These are phyloP conservation scores for Danaus melanippus DNA, from an alignment of 1,140 invertebrate species.

Conservation along the genomic window DNA sequence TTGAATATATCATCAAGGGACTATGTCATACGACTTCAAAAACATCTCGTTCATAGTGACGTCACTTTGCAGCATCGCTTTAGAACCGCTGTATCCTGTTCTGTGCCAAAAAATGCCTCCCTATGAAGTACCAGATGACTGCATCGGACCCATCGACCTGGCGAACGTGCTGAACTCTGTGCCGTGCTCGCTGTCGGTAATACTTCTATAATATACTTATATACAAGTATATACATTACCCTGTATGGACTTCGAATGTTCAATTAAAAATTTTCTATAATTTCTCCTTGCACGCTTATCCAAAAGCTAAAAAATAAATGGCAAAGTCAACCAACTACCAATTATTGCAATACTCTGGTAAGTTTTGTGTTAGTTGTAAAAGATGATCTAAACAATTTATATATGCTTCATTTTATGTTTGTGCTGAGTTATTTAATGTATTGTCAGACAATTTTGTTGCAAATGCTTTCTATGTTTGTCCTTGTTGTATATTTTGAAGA, in stretches of 20 bases:
- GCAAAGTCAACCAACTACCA: slow-evolving; percentile 57
- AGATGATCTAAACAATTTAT: slow-evolving; percentile 1
- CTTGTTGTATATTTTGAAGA: too few species aligned
- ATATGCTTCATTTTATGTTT: neutral
- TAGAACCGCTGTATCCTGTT: slow-evolving; percentile 91
- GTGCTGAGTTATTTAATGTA: neutral
- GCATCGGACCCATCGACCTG: slow-evolving; percentile 86
- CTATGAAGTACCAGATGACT: slow-evolving; percentile 59
- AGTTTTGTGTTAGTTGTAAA: slow-evolving; percentile 16
- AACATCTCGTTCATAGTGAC: neutral
- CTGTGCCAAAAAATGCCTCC: slow-evolving; percentile 70
- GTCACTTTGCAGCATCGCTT: slow-evolving; percentile 80
- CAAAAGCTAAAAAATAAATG: slow-evolving; percentile 61
- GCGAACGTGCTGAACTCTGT: slow-evolving; percentile 88
- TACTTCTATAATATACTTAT: slow-evolving; percentile 4
- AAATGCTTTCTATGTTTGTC: too few species aligned
- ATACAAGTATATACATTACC: neutral
- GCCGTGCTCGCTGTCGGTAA: slow-evolving; percentile 87
- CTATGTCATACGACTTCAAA: too few species aligned
- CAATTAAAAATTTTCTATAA: slow-evolving; percentile 2
- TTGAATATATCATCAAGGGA: neutral
- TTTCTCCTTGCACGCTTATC: slow-evolving; percentile 44
- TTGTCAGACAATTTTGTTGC: neutral
- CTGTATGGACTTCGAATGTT: neutral
- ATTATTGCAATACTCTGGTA: slow-evolving; percentile 56